Base-by-base conservation (phyloP, 2,888 invertebrate species). In the Taphrorychus bicolor region DNA sequence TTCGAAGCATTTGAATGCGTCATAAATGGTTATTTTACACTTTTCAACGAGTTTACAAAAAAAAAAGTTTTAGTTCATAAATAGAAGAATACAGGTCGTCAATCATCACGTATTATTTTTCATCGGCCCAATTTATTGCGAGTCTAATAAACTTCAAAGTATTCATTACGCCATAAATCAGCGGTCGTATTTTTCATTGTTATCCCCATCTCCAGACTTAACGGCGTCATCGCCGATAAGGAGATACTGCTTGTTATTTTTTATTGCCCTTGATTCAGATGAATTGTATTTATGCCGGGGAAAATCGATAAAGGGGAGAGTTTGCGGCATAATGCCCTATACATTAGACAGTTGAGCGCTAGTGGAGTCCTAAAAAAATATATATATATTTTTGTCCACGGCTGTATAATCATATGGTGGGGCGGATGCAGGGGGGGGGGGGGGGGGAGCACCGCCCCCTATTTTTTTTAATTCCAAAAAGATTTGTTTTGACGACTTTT, bases 261-360 rank as follows among this genome's bases (percentile, higher is more conserved):
- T 69, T 69, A 71, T 71, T 71, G 60, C 66, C 71, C 70, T 59
- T 62, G 68, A 68, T 70, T 70, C 68, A 62, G 68, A 70, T 70
- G 63, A 67, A 70, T 70, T 56, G 70, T 70, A 70, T 69, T 71
- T 69, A 71, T 66, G 66, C 51, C 59, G 56, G 49, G 51, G 42
- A 63, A 70, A 71, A 71, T 71, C 69, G 52, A 71, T 69, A 66
- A 16, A 40, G 24, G 5, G 17, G 40, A 22, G 62, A 19, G 67
- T 32, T 32, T 32, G 7, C 32, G 32, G 3, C 32, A 3, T 32
- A 32, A 9, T 11, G 32, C 11, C 11, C 2, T 32, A 32, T 32
- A 11, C 32, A 32, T 11, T 11, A 32, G 32, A 9, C 3, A 32
- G 7, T 32, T 32, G 11, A 32, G 9, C 3, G 32, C 32, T 2